Evolutionary conservation across 2,113 vertebrate genomes (phyloP).

Genomic region (Recurvirostra avosetta): DNA sequence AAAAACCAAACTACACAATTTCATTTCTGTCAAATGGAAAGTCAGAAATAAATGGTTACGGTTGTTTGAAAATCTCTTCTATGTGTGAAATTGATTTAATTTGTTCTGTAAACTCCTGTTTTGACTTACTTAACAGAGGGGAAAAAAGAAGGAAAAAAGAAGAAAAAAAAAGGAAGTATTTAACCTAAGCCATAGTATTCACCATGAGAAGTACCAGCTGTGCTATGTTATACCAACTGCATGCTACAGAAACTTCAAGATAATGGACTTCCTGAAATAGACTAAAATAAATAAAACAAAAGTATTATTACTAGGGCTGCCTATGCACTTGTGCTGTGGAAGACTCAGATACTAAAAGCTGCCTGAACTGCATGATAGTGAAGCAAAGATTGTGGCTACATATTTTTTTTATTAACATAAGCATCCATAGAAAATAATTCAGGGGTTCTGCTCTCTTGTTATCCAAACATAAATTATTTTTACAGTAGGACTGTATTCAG

Average conservation of each 20-base stretch:
- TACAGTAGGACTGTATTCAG: neutral
- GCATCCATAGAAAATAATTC: neutral
- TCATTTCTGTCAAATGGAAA: constrained; percentile 25
- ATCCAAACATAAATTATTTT: neutral
- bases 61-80: constrained; percentile 2
- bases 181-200: neutral
- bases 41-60: neutral
- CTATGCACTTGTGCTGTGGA: neutral
- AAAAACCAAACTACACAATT: neutral
- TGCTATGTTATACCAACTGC: neutral
- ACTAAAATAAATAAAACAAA: neutral
- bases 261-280: neutral
- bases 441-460: neutral
- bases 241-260: neutral
- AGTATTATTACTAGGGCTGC: neutral
- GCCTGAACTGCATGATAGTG: neutral
- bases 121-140: neutral
- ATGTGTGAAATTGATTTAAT: neutral
- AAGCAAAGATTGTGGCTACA: neutral
- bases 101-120: constrained; percentile 8
- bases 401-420: neutral
- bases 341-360: neutral
- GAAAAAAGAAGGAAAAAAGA: neutral
- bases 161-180: neutral
- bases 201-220: neutral